A percentile compares a stretch with the other conserved stretches of the same genome.
Evolutionary conservation across 92 coral and sea anemone genomes (phyloP).

Genomic region (Actinernus sp.): DNA sequence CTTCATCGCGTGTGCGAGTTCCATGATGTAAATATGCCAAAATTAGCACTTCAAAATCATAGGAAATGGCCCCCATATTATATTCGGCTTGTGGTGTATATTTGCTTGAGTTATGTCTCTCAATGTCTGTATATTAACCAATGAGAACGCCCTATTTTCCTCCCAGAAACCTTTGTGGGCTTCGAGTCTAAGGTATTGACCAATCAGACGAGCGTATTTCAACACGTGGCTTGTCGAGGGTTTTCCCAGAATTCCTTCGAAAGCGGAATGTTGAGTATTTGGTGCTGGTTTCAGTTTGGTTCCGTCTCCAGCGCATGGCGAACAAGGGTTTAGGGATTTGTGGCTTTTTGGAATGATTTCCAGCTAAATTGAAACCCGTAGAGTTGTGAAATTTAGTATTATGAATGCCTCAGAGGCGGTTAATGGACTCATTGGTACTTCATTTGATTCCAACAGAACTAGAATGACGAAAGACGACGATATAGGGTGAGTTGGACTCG

Average conservation of each 20-base stretch:
- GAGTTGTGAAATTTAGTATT: constrained; percentile 47
- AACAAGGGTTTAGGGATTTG: constrained; percentile 16
- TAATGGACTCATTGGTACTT: constrained; percentile 73
- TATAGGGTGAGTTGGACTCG: constrained; percentile 76
- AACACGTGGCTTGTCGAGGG: constrained; percentile 78
- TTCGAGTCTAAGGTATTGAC: constrained; percentile 4
- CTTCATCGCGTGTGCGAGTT: constrained; percentile 81
- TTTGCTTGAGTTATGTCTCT: constrained; percentile 28
- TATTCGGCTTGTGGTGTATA: constrained; percentile 22
- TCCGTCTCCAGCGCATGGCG: constrained; percentile 69
- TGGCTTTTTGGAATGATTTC: constrained; percentile 65
- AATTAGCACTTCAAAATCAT: constrained; percentile 67
- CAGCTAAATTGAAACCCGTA: constrained; percentile 60
- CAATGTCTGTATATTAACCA: constrained; percentile 53
- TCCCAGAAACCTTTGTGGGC: constrained; percentile 7
- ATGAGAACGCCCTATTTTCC: constrained; percentile 26
- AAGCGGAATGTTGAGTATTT: constrained; percentile 79
- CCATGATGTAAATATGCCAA: constrained; percentile 77
- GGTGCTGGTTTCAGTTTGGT: constrained; percentile 83
- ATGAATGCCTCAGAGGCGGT: constrained; percentile 79
- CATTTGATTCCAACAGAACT: constrained; percentile 68
- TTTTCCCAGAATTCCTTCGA: constrained; percentile 92
- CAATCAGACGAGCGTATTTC: constrained; percentile 32
- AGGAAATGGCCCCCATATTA: constrained; percentile 29
- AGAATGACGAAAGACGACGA: constrained; percentile 98